Percentiles rank a stretch among this genome's conserved stretches.
Conservation (phyloP, 1,140 invertebrate species). For the Trachymyrmex cornetzi region DNA sequence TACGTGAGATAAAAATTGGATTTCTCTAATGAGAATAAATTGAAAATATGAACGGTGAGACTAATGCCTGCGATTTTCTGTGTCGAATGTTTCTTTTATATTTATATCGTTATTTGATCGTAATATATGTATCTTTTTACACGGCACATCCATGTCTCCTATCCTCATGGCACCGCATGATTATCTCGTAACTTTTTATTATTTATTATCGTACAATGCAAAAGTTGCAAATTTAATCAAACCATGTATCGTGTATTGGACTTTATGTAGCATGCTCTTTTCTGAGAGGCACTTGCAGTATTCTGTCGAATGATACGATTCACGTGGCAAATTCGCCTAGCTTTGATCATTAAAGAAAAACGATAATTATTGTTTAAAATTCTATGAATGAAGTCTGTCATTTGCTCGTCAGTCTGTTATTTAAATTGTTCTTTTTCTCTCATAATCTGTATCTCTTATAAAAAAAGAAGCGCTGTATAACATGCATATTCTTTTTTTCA, state of each 20-base stretch:
- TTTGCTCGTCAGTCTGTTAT: conserved; percentile 27
- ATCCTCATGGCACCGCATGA: conserved; percentile 85
- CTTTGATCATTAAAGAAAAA: conserved; percentile 14
- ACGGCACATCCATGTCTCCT: conserved; percentile 86
- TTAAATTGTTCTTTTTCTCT: background rate
- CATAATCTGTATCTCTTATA: background rate
- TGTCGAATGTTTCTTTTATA: conserved; percentile 76
- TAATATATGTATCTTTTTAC: conserved; percentile 76
- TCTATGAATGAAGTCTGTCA: conserved; percentile 17
- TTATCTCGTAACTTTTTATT: conserved; percentile 57
- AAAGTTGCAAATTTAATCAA: conserved; percentile 38
- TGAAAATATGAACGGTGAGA: conserved; percentile 69
- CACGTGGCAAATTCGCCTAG: background rate
- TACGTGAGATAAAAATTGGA: conserved; percentile 54
- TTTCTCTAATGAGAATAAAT: conserved; percentile 43
- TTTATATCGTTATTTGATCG: conserved; percentile 65
- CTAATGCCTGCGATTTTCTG: conserved; percentile 70
- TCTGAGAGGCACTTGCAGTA: conserved; percentile 47
- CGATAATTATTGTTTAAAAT: conserved; percentile 1
- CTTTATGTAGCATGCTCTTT: conserved; percentile 61
- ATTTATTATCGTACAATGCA: conserved; percentile 39
- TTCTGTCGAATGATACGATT: conserved; percentile 41
- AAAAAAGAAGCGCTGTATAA: background rate
- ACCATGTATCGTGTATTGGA: conserved; percentile 39
- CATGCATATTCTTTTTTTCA: background rate